Evolutionary conservation across 2,113 vertebrate species (phyloP).

Genomic region (Clarias magur): DNA sequence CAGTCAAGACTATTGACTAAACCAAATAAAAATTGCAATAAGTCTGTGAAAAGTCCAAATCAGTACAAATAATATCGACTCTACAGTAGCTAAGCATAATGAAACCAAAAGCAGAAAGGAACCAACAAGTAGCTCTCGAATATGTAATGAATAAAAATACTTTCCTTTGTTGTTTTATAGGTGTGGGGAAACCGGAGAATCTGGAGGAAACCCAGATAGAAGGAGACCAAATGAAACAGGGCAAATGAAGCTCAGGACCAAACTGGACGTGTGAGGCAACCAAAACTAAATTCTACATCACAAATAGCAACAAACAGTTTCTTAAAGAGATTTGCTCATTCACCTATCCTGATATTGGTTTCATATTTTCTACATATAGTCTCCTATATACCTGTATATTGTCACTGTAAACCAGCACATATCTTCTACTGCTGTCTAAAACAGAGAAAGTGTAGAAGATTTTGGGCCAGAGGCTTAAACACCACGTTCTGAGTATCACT

Average conservation of each 20-base stretch:
- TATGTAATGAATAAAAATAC: not conserved
- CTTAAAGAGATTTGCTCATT: not conserved
- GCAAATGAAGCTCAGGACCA: not conserved
- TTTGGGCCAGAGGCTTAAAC: not conserved
- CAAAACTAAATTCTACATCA: not conserved
- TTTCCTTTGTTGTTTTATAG: not conserved
- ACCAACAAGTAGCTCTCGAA: not conserved
- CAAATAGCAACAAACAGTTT: not conserved
- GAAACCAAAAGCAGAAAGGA: not conserved
- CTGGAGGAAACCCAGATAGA: not conserved
- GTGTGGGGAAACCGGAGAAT: not conserved
- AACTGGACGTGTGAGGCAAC: not conserved
- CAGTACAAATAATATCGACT: not conserved
- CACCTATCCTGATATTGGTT: not conserved
- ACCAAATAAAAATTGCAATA: not conserved
- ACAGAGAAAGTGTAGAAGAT: not conserved
- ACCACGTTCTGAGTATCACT: not conserved
- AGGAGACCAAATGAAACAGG: not conserved
- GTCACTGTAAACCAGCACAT: not conserved
- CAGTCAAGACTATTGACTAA: not conserved
- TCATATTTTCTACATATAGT: not conserved
- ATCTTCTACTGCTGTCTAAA: not conserved
- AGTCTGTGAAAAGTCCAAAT: not conserved
- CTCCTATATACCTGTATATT: not conserved
- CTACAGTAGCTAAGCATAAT: not conserved